Base-by-base conservation (phyloP, 2,113 vertebrate genomes). In the Dendropsophus ebraccatus region DNA sequence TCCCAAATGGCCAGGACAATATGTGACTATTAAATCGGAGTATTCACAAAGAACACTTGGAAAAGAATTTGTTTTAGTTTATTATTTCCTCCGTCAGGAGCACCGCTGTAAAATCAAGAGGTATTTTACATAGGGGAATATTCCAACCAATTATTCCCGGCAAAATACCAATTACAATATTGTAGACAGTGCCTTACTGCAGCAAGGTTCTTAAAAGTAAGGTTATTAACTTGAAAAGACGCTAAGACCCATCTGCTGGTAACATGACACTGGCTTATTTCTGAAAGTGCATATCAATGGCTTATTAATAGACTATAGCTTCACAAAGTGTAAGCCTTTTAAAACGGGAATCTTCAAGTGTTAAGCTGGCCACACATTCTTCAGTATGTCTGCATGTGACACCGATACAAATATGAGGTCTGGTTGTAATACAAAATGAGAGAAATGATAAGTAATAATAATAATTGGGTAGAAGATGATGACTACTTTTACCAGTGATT, bases 201-300 rank as follows among this genome's bases (percentile, higher is more conserved):
- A 41, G 60, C 49, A 41, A 45, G 17, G 50, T 45, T 47, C 49
- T 70, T 56, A 62, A 80, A 86, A 84, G 70, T 62, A 45, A 85
- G 74, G 54, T 49, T 75, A 85, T 85, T 85, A 69, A 35, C 58
- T 70, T 85, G 45, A 84, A 79, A 79, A 85, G 84, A 78, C n/a
- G 67, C 70, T 11, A 77, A 65, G 45, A 81, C 47, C 70, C 74
- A 85, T 79, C 84, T 70, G 74, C 58, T 62, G 41, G 60, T 41
- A 79, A 85, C 52, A 60, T 62, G 82, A 76, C 82, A 84, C 54
- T 54, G 65, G 47, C 65, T 73, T 75, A 49, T 62, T 84, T 76
- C 82, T 74, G 37, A 76, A 60, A 47, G 35, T 28, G 70, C 9
- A 30, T 75, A 75, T 45, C 69, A 70, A 37, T 83, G 50, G 12